A percentile compares a stretch with the other conserved stretches of the same genome.
phyloP scores from a whole-genome alignment of 2,797 vertebrate genomes.

The Babyrousa celebensis region DNA sequence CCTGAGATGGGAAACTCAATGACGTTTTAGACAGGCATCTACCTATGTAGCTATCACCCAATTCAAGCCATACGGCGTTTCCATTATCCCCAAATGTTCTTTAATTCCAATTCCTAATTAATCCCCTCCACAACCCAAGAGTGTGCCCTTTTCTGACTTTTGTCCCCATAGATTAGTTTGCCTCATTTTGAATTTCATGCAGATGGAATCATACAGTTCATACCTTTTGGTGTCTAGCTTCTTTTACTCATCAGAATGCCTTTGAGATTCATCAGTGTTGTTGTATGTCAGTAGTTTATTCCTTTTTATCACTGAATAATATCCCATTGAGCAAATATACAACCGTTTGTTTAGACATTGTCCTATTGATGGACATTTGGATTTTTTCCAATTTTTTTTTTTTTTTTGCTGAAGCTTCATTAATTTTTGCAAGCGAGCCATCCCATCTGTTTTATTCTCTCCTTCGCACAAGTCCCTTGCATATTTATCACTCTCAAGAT shows the following conservation, averaged over 20 bases:
- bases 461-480: background rate
- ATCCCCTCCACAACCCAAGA: background rate
- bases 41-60: background rate
- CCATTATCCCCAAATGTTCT: background rate
- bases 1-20: background rate
- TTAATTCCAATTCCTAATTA: background rate
- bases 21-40: background rate
- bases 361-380: slow-evolving; percentile 49
- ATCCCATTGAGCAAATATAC: background rate
- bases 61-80: background rate
- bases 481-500: background rate
- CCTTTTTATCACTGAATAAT: background rate
- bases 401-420: slow-evolving; percentile 27
- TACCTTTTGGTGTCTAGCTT: background rate
- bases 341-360: slow-evolving; percentile 15
- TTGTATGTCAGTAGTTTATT: background rate
- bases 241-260: background rate
- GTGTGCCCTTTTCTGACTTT: background rate
- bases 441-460: slow-evolving; percentile 12
- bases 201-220: background rate
- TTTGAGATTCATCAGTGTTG: background rate
- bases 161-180: background rate
- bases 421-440: slow-evolving; percentile 65
- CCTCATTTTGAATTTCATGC: slow-evolving; percentile 22
- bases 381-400: background rate